These are phyloP conservation scores for Oscheius onirici DNA, from an alignment of 2,888 invertebrate genomes.

Conservation along the genomic window DNA sequence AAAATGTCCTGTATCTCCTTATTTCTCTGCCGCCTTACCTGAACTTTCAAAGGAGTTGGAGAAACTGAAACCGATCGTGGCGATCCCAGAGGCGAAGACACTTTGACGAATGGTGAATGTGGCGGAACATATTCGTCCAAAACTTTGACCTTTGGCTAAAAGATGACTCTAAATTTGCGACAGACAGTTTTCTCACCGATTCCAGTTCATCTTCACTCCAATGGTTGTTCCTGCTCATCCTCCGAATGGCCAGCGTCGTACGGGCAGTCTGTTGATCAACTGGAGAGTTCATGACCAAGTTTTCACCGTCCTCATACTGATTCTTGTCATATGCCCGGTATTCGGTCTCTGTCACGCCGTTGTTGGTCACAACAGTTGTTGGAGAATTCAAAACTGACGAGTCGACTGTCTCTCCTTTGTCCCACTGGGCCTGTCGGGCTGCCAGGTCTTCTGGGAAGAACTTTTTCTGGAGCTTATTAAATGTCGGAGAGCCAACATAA, in stretches of 20 bases:
- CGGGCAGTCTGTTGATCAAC: slow-evolving; percentile 21
- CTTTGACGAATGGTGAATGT: slow-evolving; percentile 36
- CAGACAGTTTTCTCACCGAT: not conserved
- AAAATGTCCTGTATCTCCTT: too few relatives aligned
- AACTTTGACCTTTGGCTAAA: slow-evolving; percentile 11
- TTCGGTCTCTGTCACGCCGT: slow-evolving; percentile 16
- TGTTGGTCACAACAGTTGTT: slow-evolving; percentile 16
- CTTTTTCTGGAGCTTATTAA: slow-evolving; percentile 24
- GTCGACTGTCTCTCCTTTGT: slow-evolving; percentile 7
- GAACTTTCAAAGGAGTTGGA: too few relatives aligned
- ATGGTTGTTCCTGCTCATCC: slow-evolving; percentile 51
- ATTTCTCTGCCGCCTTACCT: too few relatives aligned
- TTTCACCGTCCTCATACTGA: slow-evolving; percentile 20
- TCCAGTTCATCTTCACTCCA: slow-evolving; percentile 39
- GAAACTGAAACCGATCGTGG: too few relatives aligned
- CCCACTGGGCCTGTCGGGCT: slow-evolving; percentile 7
- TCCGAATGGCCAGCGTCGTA: slow-evolving; percentile 31
- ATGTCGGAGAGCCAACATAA: slow-evolving; percentile 23
- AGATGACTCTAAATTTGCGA: not conserved
- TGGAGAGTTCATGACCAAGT: not conserved
- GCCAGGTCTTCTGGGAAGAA: slow-evolving; percentile 32
- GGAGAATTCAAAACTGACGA: slow-evolving; percentile 20
- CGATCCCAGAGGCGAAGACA: not conserved
- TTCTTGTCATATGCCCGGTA: slow-evolving; percentile 30
- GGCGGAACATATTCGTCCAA: slow-evolving; percentile 25